Conservation (phyloP, 2,888 invertebrate genomes). For the Euspilapteryx auroguttella region DNA sequence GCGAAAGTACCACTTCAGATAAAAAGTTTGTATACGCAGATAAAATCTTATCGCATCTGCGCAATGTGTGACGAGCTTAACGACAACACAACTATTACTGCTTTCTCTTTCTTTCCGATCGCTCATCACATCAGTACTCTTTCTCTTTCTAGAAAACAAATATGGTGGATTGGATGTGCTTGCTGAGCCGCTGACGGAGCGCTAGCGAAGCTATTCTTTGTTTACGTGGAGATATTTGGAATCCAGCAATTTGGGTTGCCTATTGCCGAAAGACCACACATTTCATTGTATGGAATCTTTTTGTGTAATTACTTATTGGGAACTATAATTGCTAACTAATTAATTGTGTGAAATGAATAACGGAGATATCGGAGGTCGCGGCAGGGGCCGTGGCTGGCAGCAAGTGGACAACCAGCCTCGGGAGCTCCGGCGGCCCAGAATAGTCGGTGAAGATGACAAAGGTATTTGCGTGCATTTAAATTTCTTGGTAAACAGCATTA, state of each 20-base stretch:
- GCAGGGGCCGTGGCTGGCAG: slow-evolving; percentile 55
- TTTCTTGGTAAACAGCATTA: no score
- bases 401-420: slow-evolving; percentile 44
- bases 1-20: no score
- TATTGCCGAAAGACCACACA: no score
- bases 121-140: no score
- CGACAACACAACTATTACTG: no score
- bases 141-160: slow-evolving; percentile 25
- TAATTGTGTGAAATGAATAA: slow-evolving; percentile 42
- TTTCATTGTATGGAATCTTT: slow-evolving; percentile 41
- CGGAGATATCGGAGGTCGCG: slow-evolving; percentile 51
- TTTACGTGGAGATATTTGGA: slow-evolving; percentile 52
- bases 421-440: slow-evolving; percentile 46
- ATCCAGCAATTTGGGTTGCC: no score
- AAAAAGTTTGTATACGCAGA: no score
- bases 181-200: slow-evolving; percentile 13
- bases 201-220: slow-evolving; percentile 33
- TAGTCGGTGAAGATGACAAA: slow-evolving; percentile 30
- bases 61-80: no score
- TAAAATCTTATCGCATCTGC: no score
- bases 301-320: slow-evolving; percentile 15
- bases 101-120: no score
- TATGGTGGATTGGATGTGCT: slow-evolving; percentile 49
- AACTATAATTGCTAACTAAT: slow-evolving; percentile 16
- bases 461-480: slow-evolving; percentile 18